Conservation (phyloP, 2,113 vertebrate genomes). For the Neolamprologus toae region DNA sequence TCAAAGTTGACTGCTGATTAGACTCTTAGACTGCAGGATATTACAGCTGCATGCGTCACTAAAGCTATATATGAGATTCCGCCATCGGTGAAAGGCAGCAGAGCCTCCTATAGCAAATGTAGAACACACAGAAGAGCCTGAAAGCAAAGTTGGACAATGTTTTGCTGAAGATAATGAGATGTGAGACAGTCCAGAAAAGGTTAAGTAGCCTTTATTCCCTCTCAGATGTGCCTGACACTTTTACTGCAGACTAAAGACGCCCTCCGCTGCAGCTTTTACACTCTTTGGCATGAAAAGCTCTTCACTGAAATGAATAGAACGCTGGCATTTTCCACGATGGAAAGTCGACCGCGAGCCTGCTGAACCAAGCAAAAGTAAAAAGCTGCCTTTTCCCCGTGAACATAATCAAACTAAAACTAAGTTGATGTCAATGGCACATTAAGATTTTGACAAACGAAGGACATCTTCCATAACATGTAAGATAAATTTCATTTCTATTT, state of each 20-base stretch:
- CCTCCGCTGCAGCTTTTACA: not conserved
- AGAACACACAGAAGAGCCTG: not conserved
- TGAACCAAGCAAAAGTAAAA: not conserved
- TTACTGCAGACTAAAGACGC: not conserved
- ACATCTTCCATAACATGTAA: not conserved
- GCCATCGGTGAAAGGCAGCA: not conserved
- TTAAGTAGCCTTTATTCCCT: not conserved
- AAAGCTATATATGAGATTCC: not conserved
- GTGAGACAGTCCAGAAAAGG: not conserved
- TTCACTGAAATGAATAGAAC: not conserved
- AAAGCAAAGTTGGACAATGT: not conserved
- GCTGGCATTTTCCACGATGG: slow-evolving; percentile 1
- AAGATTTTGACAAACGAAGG: not conserved
- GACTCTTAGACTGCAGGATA: not conserved
- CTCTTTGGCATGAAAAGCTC: not conserved
- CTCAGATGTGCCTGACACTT: not conserved
- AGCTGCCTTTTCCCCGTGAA: not conserved
- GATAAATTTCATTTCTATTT: not conserved
- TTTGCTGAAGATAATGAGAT: not conserved
- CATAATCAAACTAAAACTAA: not conserved
- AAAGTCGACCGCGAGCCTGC: not conserved
- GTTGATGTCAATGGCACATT: not conserved
- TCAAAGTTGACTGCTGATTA: not conserved
- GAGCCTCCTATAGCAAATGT: not conserved
- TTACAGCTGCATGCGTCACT: not conserved